phyloP scores from a whole-genome alignment of 2,797 vertebrate genomes.

The Orestias chungarensis region DNA sequence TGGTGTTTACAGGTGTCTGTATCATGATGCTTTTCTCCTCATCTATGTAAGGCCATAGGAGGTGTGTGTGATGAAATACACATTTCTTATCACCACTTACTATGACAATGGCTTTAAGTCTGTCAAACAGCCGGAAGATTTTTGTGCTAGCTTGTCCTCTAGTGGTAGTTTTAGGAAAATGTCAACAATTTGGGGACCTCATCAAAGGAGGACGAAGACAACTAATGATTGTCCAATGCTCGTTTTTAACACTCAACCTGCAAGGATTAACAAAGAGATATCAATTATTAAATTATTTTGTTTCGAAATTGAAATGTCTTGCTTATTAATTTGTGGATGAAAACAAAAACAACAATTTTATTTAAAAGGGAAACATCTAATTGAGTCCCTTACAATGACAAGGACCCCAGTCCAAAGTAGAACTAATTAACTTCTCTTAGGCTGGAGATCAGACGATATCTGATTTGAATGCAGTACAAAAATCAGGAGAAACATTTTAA shows the following conservation, averaged over 20 bases:
- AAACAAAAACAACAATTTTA: not conserved
- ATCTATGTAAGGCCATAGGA: not conserved
- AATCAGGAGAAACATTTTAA: not conserved
- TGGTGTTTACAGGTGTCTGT: not conserved
- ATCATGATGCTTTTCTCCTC: not conserved
- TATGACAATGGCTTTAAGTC: not conserved
- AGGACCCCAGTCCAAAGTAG: not conserved
- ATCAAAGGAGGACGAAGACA: not conserved
- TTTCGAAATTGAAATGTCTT: not conserved
- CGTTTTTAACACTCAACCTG: not conserved
- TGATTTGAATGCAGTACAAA: not conserved
- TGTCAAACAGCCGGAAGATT: constrained; percentile 16
- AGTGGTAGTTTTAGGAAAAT: constrained; percentile 53
- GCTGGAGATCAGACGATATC: not conserved
- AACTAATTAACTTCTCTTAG: not conserved
- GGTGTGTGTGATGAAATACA: constrained; percentile 14
- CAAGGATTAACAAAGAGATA: not conserved
- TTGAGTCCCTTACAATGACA: not conserved
- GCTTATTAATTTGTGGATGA: not conserved
- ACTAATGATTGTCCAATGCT: not conserved
- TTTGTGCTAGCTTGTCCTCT: constrained; percentile 65
- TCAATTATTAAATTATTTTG: not conserved
- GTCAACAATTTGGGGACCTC: not conserved
- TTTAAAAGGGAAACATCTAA: not conserved
- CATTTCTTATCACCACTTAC: constrained; percentile 16